These are phyloP conservation scores for Pluvialis apricaria DNA, from an alignment of 2,113 vertebrate species.

Conservation along the genomic window DNA sequence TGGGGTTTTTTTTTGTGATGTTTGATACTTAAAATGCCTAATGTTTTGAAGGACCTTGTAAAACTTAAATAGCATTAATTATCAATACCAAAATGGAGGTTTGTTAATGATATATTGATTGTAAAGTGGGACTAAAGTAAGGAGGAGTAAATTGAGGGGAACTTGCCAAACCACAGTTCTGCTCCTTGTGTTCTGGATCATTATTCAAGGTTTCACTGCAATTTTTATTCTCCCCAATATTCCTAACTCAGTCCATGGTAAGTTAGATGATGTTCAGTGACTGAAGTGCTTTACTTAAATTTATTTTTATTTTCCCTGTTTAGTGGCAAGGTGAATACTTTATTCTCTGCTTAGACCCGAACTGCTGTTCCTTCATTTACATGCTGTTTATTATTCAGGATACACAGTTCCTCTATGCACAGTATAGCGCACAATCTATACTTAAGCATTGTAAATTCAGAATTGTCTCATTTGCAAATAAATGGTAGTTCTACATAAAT, in stretches of 20 bases:
- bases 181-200: neutral
- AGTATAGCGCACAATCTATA: neutral
- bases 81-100: neutral
- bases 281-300: neutral
- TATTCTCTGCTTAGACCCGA: neutral
- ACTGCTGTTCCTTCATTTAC: neutral
- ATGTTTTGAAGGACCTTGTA: neutral
- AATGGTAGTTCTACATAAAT: neutral
- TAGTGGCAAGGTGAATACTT: neutral
- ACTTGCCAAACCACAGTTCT: neutral
- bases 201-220: neutral
- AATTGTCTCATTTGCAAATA: conserved; percentile 12
- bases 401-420: neutral
- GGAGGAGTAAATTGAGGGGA: neutral
- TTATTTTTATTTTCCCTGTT: neutral
- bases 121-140: neutral
- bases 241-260: neutral
- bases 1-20: neutral
- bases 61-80: neutral
- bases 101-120: neutral
- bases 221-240: neutral
- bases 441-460: neutral
- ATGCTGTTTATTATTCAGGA: neutral
- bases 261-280: neutral
- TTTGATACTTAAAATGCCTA: neutral